phyloP scores from a whole-genome alignment of 1,140 invertebrate species.

The Aphidius ervi region DNA sequence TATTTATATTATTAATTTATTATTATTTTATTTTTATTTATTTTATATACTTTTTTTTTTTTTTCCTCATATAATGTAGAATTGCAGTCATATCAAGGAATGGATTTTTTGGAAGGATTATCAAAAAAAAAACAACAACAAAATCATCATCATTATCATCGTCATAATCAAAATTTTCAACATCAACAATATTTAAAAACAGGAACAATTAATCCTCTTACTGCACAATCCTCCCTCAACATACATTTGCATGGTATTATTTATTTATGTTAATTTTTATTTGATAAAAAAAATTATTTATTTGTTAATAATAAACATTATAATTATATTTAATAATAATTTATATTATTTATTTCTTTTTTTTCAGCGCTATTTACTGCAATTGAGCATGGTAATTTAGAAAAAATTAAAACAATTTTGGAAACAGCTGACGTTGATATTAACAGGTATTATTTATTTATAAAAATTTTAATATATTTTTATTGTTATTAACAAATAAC shows the following conservation, averaged over 20 bases:
- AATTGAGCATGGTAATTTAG: slow-evolving; percentile 88
- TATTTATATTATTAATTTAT: slow-evolving; percentile 7
- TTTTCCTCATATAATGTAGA: slow-evolving; percentile 40
- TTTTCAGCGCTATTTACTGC: slow-evolving; percentile 56
- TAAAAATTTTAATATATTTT: not conserved
- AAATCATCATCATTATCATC: slow-evolving; percentile 32
- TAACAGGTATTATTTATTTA: slow-evolving; percentile 67
- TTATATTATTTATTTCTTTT: slow-evolving; percentile 28
- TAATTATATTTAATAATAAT: too few species aligned
- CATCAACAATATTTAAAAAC: slow-evolving; percentile 39
- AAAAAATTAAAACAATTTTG: slow-evolving; percentile 82
- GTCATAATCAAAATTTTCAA: slow-evolving; percentile 30
- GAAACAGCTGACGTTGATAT: slow-evolving; percentile 87
- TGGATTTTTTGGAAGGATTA: slow-evolving; percentile 53
- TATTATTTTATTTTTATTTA: slow-evolving; percentile 14
- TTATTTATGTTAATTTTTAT: slow-evolving; percentile 25
- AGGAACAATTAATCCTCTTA: slow-evolving; percentile 54
- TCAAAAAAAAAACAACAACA: slow-evolving; percentile 49
- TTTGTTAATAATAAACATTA: too few species aligned
- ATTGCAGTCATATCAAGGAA: slow-evolving; percentile 48
- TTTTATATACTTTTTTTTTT: slow-evolving; percentile 21
- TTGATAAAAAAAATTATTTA: slow-evolving; percentile 28
- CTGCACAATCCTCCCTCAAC: slow-evolving; percentile 77
- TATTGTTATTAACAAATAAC: not conserved
- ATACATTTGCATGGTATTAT: slow-evolving; percentile 82